Base-by-base conservation (phyloP, 2,113 vertebrate species). In the Lagopus muta region DNA sequence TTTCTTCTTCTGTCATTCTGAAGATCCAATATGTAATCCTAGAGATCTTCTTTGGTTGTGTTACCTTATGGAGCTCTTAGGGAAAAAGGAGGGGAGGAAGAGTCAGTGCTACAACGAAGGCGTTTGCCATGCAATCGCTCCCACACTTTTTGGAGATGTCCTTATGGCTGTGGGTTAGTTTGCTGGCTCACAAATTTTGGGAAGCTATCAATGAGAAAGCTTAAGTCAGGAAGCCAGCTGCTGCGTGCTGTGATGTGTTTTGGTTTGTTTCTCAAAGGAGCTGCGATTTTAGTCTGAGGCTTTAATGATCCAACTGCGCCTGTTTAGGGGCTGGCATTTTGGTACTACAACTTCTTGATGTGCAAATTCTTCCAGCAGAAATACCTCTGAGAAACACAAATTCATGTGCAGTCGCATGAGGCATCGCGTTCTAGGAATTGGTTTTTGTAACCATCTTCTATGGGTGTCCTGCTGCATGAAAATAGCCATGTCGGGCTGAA, bases 351-450 rank as follows among this genome's bases (percentile, higher is more conserved):
- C 36, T 70, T 93, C 19, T 12, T 47, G 34, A 38, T 42, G 65
- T 42, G 55, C 45, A 11, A 52, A 47, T 66, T 60, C 22, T 47
- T 65, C 25, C 16, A 22, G 48, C 48, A 32, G 32, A 89, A 78
- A 61, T 25, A 11, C 50, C 34, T 73, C 11, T 1, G 55, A 55
- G 66, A 61, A 86, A 22, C 4, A 9, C 1, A 16, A 38, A 72
- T 24, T 85, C 34, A 3, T 3, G 15, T 61, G 36, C 32, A 1
- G 0, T 32, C 11, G 16, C 42, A 64, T 58, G 19, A 79, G 28
- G 15, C n/a, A 62, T 34, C 1, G 0, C 15, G 7, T 11, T 62
- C 54, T 48, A 0, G 0, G 10, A 38, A 42, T 2, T 14, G 36
- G 21, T 40, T 18, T 6, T 77, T 61, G 11, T 22, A 48, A 36